A percentile compares a stretch with the other conserved stretches of the same genome.
Evolutionary conservation across 2,797 vertebrate species (phyloP).

Genomic region (Nothura maculosa): DNA sequence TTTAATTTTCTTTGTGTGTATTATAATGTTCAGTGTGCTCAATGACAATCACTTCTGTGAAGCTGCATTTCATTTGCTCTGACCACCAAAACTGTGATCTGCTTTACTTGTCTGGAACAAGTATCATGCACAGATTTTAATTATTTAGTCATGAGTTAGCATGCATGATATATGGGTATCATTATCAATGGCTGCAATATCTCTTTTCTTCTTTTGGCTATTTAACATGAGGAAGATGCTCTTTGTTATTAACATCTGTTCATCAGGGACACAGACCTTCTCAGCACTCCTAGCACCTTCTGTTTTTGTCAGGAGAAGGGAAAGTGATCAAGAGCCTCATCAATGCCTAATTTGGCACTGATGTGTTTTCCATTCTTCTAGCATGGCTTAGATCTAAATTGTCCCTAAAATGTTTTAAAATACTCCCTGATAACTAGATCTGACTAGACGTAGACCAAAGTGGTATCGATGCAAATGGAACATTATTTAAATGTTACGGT

Average conservation of each 20-base stretch:
- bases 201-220: conserved; percentile 88
- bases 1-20: conserved; percentile 44
- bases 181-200: conserved; percentile 88
- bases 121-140: conserved; percentile 70
- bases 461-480: conserved; percentile 24
- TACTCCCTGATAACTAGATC: conserved; percentile 53
- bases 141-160: conserved; percentile 73
- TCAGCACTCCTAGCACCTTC: conserved; percentile 93
- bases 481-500: conserved; percentile 54
- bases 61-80: conserved; percentile 65
- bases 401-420: conserved; percentile 68
- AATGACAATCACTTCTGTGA: conserved; percentile 27
- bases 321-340: conserved; percentile 91
- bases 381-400: conserved; percentile 37
- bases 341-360: conserved; percentile 90
- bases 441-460: conserved; percentile 20
- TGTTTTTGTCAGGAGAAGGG: conserved; percentile 89
- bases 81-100: conserved; percentile 49
- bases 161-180: conserved; percentile 79
- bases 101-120: conserved; percentile 54
- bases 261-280: conserved; percentile 88
- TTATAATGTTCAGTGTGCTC: background rate
- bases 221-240: conserved; percentile 90
- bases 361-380: conserved; percentile 82
- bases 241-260: conserved; percentile 94